Evolutionary conservation across 2,888 invertebrate genomes (phyloP), one percentile per base, ranked within the genome.

Genomic region (Lycophotia porphyrea): DNA sequence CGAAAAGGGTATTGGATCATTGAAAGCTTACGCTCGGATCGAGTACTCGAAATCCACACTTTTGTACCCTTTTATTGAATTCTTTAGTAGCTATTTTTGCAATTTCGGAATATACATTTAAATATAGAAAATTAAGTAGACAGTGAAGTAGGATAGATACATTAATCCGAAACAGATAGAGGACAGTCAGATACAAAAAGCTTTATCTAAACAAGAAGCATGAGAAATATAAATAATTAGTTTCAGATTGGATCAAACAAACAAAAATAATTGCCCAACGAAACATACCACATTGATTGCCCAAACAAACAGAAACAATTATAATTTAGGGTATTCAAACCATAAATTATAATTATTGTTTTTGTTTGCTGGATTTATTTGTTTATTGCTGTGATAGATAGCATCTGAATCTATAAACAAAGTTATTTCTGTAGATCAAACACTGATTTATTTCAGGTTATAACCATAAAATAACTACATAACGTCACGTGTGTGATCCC

Each of bases 311-410:
- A 24, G 15, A 67, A 67, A 49, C 60, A 76, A 67, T 71, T 47
- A 49, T 67, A 44, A 44, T 76, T 66, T 18, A 70, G 70, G 42
- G 31, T 39, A 67, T 39, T 63, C 31, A 34, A n/a, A n/a, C n/a
- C n/a, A n/a, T n/a, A n/a, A n/a, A n/a, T n/a, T n/a, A n/a, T n/a
- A n/a, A n/a, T n/a, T n/a, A n/a, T n/a, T n/a, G n/a, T n/a, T n/a
- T n/a, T n/a, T n/a, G n/a, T n/a, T n/a, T 70, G 13, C 7, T 42
- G 31, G 49, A 27, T 78, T 80, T 67, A 82, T 67, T 68, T 44
- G 55, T 64, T 78, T 55, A 34, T 58, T 81, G 58, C 11, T 55
- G n/a, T 34, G 82, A 81, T 80, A 81, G 82, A 81, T 80, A 81
- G 15, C 34, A 81, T 81, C 60, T 34, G 13, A 24, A 39, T 31